Base-by-base conservation (phyloP, 2,797 vertebrate genomes). In the Emydoidea blandingii region DNA sequence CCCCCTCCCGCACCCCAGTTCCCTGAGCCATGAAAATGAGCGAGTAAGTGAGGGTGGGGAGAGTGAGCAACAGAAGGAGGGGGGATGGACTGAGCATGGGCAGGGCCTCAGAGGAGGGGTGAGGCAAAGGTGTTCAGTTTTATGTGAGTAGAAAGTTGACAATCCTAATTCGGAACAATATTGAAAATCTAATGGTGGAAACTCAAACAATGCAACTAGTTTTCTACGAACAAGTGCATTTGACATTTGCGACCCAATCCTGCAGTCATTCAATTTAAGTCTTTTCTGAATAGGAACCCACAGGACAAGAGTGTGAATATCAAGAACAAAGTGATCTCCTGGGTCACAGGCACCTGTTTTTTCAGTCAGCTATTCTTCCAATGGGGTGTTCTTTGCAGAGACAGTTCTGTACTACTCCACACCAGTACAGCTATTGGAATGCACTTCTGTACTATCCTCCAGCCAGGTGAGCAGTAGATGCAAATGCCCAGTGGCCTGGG, bases 191-290 rank as follows among this genome's bases (percentile, higher is more conserved):
- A 29, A 4, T 44, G 18, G 8, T 10, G 16, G 54, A 54, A 44
- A 57, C 16, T 83, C 37, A 15, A 25, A 2, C 31, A 2, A 0
- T 19, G 49, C 27, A 50, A 62, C 25, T 41, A 4, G 16, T 2
- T 15, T 57, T 29, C 4, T 9, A 9, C 18, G 59, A 54, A 29
- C 34, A 91, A 59, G 41, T 15, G 11, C 18, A 2, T 0, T 0
- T 8, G 68, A 1, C 9, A 19, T 2, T 2, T 27, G 37, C 47
- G 27, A 31, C 62, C 8, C 50, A 27, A 14, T 76, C 0, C 2
- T 0, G 10, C 52, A 62, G 11, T 5, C 2, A 15, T 83, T 56
- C 18, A 53, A 31, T 0, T 14, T 80, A 4, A 9, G 31, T 37
- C 34, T 16, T 1, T 12, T 44, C 72, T 54, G 34, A 47, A 0